Evolutionary conservation across 2,113 vertebrate genomes (phyloP), one percentile per base, ranked within the genome.

Genomic region (Charina bottae): DNA sequence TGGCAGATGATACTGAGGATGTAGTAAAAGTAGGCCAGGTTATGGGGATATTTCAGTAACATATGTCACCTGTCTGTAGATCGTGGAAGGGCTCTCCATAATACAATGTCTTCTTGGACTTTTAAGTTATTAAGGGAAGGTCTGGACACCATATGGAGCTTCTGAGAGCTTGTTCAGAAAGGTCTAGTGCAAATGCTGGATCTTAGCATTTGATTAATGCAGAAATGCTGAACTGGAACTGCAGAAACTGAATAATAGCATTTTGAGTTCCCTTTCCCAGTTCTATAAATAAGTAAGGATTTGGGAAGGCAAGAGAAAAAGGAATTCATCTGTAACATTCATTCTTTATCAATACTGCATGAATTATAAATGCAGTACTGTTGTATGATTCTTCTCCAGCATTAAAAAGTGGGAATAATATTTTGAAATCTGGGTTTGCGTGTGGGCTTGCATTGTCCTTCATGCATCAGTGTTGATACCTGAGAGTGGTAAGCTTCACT

Each of bases 331-430:
- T 95, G 19, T 90, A 86, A 93, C 83, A 19, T 28, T 90, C 86
- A 84, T 84, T 95, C 64, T 92, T 92, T 64, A 78, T 92, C 60
- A 92, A 58, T 92, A 92, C 91, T 93, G 78, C 21, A 85, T 93
- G 90, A 93, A 90, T 92, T 93, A 90, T 88, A 94, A 12, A 94
- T 88, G 89, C 88, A 92, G 17, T 95, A 58, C 68, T 90, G 53
- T 89, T 94, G 93, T 94, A 90, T 94, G 87, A 85, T 90, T 92
- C 93, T 85, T 95, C 96, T 95, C 83, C 90, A 83, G 72, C 89
- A 53, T 28, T 94, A 95, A 86, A 92, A 89, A 93, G 89, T 95
- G 94, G 91, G 93, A 95, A 12, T 92, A 89, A 93, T 64, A 19
- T 91, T 87, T 42, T 28, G 90, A 92, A 83, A 62, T 37, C 59